phyloP scores from a whole-genome alignment of 2,797 vertebrate species.

The Silurus lanzhouensis region DNA sequence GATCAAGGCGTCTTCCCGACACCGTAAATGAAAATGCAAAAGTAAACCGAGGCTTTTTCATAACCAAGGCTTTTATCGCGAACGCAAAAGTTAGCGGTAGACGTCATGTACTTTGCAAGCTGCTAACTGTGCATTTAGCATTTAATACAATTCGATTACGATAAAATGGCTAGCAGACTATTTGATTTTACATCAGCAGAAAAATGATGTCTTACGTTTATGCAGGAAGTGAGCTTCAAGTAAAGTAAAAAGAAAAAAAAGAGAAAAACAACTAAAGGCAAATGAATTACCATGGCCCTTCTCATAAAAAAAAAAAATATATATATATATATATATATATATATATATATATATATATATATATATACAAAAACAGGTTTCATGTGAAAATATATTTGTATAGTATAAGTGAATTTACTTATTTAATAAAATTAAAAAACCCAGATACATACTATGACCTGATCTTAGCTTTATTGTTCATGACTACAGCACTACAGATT shows the following conservation, averaged over 20 bases:
- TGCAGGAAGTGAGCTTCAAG: background rate
- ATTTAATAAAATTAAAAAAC: background rate
- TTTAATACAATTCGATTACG: conserved; percentile 10
- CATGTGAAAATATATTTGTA: background rate
- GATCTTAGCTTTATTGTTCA: conserved; percentile 4
- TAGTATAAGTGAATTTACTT: background rate
- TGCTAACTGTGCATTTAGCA: conserved; percentile 5
- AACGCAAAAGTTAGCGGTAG: background rate
- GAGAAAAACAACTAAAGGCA: background rate
- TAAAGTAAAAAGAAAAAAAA: background rate
- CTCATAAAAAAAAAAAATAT: too few species aligned
- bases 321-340: too few species aligned
- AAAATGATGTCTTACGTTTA: background rate
- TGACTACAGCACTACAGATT: conserved; percentile 14
- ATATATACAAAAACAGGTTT: background rate
- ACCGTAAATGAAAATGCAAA: too few species aligned
- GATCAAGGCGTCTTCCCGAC: too few species aligned
- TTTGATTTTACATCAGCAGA: conserved; percentile 3
- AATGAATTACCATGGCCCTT: background rate
- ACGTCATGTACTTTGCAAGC: background rate
- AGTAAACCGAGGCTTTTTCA: too few species aligned
- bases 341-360: too few species aligned
- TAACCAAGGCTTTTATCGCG: background rate
- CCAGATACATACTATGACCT: background rate
- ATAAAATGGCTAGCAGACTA: background rate